These are phyloP conservation scores for Lacerta bilineata DNA, from an alignment of 2,797 vertebrate genomes.

Conservation along the genomic window DNA sequence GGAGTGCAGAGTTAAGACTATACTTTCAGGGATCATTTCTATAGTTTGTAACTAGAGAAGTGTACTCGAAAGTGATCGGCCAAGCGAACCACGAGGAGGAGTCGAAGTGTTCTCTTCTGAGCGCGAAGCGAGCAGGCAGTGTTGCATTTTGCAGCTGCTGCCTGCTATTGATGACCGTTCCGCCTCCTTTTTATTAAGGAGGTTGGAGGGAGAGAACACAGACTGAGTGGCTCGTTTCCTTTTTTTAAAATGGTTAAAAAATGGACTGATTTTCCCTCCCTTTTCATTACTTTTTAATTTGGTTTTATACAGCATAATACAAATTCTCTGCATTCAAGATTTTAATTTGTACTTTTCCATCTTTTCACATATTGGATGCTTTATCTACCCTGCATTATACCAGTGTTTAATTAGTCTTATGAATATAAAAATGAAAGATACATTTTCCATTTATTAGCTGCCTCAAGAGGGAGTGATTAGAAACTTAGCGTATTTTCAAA, in stretches of 20 bases:
- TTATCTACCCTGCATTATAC: too few relatives aligned
- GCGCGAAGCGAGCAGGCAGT: slow-evolving; percentile 2
- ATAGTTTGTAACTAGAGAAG: slow-evolving; percentile 51
- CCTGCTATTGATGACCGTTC: slow-evolving; percentile 50
- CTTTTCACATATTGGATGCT: too few relatives aligned
- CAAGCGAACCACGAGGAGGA: slow-evolving; percentile 50
- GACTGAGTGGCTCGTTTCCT: slow-evolving; percentile 31
- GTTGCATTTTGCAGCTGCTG: fast-evolving
- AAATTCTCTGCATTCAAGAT: too few relatives aligned
- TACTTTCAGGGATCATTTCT: slow-evolving; percentile 70
- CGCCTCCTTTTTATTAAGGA: not conserved
- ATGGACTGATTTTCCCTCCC: fast-evolving
- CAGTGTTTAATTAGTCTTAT: too few relatives aligned
- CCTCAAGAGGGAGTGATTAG: too few relatives aligned
- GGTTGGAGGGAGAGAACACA: slow-evolving; percentile 30
- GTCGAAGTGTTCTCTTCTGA: slow-evolving; percentile 37
- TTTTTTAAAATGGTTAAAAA: not conserved
- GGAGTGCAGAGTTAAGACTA: fast-evolving
- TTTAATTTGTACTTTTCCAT: too few relatives aligned
- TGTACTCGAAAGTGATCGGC: slow-evolving; percentile 40
- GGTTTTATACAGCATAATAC: too few relatives aligned
- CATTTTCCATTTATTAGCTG: too few relatives aligned
- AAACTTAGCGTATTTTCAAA: too few relatives aligned
- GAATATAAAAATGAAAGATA: too few relatives aligned
- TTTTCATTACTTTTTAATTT: too few relatives aligned